Percentiles rank a stretch among this genome's conserved stretches.
Evolutionary conservation across 2,797 vertebrate species (phyloP).

Genomic region (Phrynocephalus guinanensis): DNA sequence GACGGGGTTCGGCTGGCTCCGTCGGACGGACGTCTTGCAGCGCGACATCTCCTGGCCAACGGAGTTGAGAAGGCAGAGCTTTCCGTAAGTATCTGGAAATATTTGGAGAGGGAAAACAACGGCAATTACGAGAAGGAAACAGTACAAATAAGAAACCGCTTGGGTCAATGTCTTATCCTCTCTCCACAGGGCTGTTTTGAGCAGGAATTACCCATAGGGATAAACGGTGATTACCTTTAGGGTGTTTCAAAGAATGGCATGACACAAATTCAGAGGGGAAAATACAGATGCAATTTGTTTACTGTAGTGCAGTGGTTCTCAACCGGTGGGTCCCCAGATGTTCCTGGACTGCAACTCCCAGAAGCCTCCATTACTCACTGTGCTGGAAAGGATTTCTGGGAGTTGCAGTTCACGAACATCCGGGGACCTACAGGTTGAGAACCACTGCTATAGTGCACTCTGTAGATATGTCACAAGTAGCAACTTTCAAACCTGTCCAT

Average conservation of each 20-base stretch:
- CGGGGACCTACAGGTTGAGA: too few relatives aligned
- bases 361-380: too few relatives aligned
- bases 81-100: conserved; percentile 89
- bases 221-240: not conserved
- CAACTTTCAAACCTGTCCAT: conserved; percentile 69
- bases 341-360: too few relatives aligned
- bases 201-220: too few relatives aligned
- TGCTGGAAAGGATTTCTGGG: too few relatives aligned
- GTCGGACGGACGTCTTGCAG: conserved; percentile 93
- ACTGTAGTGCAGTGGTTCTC: conserved; percentile 38
- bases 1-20: conserved; percentile 93
- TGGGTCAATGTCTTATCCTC: not conserved
- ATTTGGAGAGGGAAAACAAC: not conserved
- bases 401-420: too few relatives aligned
- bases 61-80: conserved; percentile 93
- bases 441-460: conserved; percentile 41
- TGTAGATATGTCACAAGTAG: conserved; percentile 73
- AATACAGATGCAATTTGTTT: not conserved
- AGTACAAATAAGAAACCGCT: not conserved
- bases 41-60: conserved; percentile 94
- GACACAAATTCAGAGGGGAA: not conserved
- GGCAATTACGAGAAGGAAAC: not conserved
- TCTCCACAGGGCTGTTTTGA: not conserved
- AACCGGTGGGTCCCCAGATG: too few relatives aligned
- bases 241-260: not conserved